phyloP scores from a whole-genome alignment of 1,140 invertebrate genomes.

The Drosophila bipectinata region DNA sequence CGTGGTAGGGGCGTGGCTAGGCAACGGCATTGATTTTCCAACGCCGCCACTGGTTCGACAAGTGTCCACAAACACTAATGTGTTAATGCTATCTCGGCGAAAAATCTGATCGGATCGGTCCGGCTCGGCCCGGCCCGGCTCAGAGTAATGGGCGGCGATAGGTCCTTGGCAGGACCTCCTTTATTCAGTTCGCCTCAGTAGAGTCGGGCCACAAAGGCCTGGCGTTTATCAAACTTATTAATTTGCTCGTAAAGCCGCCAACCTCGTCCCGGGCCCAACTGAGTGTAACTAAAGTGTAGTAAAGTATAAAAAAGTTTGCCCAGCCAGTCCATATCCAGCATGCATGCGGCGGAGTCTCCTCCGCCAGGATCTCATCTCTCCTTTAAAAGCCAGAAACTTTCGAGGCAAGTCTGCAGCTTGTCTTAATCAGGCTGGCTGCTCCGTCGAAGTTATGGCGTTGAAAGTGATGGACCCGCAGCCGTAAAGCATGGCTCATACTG shows the following conservation, averaged over 20 bases:
- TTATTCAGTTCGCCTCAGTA: constrained; percentile 46
- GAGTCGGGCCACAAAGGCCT: constrained; percentile 17
- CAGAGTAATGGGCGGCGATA: background rate
- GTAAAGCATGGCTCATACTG: background rate
- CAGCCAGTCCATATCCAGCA: background rate
- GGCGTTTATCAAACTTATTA: constrained; percentile 62
- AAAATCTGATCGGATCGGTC: background rate
- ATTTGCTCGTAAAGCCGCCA: constrained; percentile 37
- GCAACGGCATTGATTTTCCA: constrained; percentile 25
- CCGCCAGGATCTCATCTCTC: background rate
- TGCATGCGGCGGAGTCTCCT: background rate
- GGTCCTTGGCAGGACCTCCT: constrained; percentile 12
- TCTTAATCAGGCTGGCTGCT: no score
- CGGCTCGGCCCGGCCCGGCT: background rate
- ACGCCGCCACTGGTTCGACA: background rate
- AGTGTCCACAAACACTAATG: constrained; percentile 13
- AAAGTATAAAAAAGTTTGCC: constrained; percentile 60
- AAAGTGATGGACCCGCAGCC: no score
- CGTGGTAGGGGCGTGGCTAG: background rate
- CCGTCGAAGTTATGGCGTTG: no score
- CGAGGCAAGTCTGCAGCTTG: constrained; percentile 1
- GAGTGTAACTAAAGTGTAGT: constrained; percentile 38
- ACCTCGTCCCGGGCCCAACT: background rate
- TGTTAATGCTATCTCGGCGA: background rate
- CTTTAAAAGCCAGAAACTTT: constrained; percentile 17